Evolutionary conservation across 2,888 invertebrate species (phyloP).

Genomic region (Cephonodes hylas): DNA sequence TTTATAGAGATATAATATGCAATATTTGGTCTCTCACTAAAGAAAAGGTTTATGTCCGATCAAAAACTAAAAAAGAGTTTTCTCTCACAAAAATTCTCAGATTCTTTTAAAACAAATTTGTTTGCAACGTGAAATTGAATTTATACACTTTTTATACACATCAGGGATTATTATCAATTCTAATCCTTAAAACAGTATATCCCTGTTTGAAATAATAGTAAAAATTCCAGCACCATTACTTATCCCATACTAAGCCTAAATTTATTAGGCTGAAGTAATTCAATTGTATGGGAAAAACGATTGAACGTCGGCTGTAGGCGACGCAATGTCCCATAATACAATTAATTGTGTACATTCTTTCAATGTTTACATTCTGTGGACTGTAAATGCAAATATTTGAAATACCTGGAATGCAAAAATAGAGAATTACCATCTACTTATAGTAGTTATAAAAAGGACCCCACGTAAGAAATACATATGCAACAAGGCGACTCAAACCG

Average conservation of each 20-base stretch:
- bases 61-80: too few relatives aligned
- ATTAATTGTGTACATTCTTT: background rate
- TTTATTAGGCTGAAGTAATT: background rate
- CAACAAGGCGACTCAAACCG: too few relatives aligned
- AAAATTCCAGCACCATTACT: background rate
- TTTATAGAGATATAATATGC: too few relatives aligned
- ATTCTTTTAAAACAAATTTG: too few relatives aligned
- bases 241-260: constrained; percentile 1
- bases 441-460: too few relatives aligned
- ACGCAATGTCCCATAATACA: background rate
- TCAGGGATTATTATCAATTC: too few relatives aligned
- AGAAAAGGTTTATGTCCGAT: too few relatives aligned
- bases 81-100: too few relatives aligned
- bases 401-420: background rate
- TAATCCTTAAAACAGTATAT: background rate
- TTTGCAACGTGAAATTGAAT: too few relatives aligned
- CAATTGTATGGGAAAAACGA: constrained; percentile 4
- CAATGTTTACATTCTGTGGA: background rate
- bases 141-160: background rate
- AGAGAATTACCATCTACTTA: background rate
- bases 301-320: background rate
- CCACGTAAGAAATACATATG: too few relatives aligned
- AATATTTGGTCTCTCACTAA: too few relatives aligned
- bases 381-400: background rate
- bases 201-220: background rate